Evolutionary conservation across 1,140 invertebrate species (phyloP).

Genomic region (Papilio dardanus): DNA sequence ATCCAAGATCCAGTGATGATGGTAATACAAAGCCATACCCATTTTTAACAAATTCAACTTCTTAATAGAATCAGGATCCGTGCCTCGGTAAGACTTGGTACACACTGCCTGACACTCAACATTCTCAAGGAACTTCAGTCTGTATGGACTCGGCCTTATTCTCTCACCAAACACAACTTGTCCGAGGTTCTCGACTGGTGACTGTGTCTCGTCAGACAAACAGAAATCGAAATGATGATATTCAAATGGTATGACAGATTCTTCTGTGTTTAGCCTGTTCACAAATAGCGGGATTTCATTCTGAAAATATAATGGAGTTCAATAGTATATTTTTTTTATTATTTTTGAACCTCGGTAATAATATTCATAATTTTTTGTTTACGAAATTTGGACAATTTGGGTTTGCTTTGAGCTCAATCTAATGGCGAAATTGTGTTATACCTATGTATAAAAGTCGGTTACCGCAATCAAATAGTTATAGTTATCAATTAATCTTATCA

Average conservation of each 20-base stretch:
- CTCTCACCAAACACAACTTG: conserved; percentile 99
- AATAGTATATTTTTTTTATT: too few species aligned
- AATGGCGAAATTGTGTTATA: not conserved
- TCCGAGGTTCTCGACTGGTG: conserved; percentile 98
- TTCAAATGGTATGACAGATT: conserved; percentile 98
- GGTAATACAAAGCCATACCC: conserved; percentile 98
- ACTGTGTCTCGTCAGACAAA: conserved; percentile 86
- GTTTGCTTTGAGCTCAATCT: not conserved
- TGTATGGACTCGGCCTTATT: conserved; percentile 95
- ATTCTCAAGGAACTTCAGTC: conserved; percentile 89
- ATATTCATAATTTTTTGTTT: not conserved
- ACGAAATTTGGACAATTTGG: conserved; percentile 9
- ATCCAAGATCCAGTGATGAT: conserved; percentile 99
- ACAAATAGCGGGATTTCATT: conserved; percentile 94
- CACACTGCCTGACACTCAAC: conserved; percentile 89
- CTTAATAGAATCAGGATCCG: conserved; percentile 85
- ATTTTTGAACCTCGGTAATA: too few species aligned
- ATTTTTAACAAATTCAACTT: conserved; percentile 92
- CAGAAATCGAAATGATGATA: conserved; percentile 99
- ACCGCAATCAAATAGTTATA: not conserved
- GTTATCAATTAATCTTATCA: conserved; percentile 40
- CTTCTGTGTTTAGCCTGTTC: conserved; percentile 97
- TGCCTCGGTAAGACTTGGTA: conserved; percentile 87
- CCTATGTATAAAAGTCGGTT: not conserved
- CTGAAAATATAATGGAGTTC: too few species aligned